phyloP scores from a whole-genome alignment of 2,113 vertebrate genomes.

The Sinocyclocheilus grahami region DNA sequence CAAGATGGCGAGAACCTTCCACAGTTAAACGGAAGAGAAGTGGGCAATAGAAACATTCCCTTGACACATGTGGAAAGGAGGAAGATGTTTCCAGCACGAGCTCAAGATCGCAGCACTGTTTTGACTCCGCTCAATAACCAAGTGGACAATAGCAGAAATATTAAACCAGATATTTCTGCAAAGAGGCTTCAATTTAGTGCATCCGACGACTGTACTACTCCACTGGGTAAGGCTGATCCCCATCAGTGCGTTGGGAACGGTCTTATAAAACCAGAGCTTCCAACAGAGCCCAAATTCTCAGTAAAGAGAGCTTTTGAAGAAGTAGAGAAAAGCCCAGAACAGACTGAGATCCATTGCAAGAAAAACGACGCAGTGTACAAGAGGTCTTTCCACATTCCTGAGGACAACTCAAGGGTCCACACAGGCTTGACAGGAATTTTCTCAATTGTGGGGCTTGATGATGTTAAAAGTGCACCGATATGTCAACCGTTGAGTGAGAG shows the following conservation, averaged over 20 bases:
- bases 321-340: constrained; percentile 84
- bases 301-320: constrained; percentile 86
- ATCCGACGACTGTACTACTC: constrained; percentile 30
- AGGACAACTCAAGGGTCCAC: constrained; percentile 59
- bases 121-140: background rate
- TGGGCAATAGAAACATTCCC: background rate
- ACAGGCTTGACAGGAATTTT: constrained; percentile 86
- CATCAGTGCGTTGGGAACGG: background rate
- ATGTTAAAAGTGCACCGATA: constrained; percentile 33
- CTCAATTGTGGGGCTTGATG: constrained; percentile 70
- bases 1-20: constrained; percentile 51
- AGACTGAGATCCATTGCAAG: constrained; percentile 73
- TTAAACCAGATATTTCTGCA: constrained; percentile 64
- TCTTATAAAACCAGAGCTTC: constrained; percentile 35
- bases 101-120: constrained; percentile 42
- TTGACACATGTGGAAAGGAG: background rate
- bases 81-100: constrained; percentile 47
- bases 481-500: constrained; percentile 50
- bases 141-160: constrained; percentile 52
- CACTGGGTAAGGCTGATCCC: background rate
- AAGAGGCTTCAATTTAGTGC: constrained; percentile 50
- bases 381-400: constrained; percentile 73
- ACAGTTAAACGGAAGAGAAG: background rate
- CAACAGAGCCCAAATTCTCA: constrained; percentile 64
- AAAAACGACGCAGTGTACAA: constrained; percentile 77